Evolutionary conservation across 2,797 vertebrate species (phyloP).

Genomic region (Tarsius wallacei): DNA sequence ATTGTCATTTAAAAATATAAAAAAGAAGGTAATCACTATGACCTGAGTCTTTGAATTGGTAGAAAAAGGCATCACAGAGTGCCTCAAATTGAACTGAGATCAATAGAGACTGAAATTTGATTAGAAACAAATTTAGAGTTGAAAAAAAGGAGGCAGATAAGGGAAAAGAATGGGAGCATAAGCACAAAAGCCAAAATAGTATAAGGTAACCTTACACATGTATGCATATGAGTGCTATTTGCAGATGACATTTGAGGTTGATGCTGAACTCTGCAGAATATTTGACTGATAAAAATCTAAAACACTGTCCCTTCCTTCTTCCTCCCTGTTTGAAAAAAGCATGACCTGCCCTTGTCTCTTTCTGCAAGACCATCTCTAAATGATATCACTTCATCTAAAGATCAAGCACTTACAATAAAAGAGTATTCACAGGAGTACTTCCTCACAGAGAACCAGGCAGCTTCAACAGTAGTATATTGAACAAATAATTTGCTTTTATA

Average conservation of each 20-base stretch:
- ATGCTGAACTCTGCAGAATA: neutral
- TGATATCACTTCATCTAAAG: slow-evolving; percentile 77
- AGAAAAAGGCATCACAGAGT: neutral
- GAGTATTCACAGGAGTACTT: slow-evolving; percentile 82
- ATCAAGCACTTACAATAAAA: slow-evolving; percentile 87
- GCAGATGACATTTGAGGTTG: neutral
- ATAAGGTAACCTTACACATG: accelerated
- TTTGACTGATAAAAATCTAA: neutral
- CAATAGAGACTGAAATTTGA: neutral
- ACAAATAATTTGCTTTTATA: slow-evolving; percentile 88
- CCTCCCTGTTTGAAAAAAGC: neutral
- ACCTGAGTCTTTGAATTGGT: neutral
- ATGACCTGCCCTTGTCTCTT: neutral
- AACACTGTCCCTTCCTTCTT: neutral
- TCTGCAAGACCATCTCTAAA: neutral
- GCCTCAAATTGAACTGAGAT: neutral
- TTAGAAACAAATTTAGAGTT: neutral
- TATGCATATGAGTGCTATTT: neutral
- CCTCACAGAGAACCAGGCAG: slow-evolving; percentile 77
- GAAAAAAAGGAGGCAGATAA: neutral
- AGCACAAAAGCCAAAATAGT: neutral
- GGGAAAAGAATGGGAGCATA: neutral
- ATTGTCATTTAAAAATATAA: neutral
- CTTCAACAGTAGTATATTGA: slow-evolving; percentile 83
- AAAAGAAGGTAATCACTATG: neutral